Evolutionary conservation across 2,888 invertebrate genomes (phyloP).

Genomic region (Andrena dorsata): DNA sequence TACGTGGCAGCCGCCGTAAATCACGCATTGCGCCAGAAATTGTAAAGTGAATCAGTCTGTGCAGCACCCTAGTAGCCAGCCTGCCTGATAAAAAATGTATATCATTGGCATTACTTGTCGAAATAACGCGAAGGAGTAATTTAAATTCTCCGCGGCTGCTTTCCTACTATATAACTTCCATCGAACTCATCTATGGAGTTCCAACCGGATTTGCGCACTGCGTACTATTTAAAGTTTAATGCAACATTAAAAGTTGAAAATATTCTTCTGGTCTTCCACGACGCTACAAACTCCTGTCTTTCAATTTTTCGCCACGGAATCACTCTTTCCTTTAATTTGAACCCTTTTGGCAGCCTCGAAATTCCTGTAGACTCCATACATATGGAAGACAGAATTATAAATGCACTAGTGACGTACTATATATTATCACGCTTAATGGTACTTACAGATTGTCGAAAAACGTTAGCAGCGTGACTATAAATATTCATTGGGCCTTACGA

Average conservation of each 20-base stretch:
- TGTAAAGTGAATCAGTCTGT: conserved; percentile 1
- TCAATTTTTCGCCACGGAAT: not conserved
- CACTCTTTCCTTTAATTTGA: not conserved
- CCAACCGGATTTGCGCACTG: not conserved
- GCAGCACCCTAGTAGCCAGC: not conserved
- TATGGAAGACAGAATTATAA: not conserved
- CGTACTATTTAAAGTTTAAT: conserved; percentile 3
- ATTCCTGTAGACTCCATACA: not conserved
- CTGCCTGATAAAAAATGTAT: conserved; percentile 1
- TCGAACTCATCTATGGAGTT: not conserved
- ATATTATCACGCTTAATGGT: not conserved
- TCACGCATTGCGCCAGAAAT: not conserved
- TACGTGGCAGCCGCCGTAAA: not conserved
- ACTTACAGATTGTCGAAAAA: not conserved
- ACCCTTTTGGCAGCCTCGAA: not conserved
- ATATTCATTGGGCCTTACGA: conserved; percentile 1
- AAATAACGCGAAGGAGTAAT: not conserved
- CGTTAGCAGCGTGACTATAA: not conserved
- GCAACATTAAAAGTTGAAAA: not conserved
- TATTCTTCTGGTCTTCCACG: not conserved
- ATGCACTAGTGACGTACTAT: not conserved
- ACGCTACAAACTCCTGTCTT: not conserved
- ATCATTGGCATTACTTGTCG: not conserved
- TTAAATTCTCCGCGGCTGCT: not conserved
- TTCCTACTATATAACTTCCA: not conserved